Conservation (phyloP, 2,797 vertebrate species). For the Ctenosaura bakeri region DNA sequence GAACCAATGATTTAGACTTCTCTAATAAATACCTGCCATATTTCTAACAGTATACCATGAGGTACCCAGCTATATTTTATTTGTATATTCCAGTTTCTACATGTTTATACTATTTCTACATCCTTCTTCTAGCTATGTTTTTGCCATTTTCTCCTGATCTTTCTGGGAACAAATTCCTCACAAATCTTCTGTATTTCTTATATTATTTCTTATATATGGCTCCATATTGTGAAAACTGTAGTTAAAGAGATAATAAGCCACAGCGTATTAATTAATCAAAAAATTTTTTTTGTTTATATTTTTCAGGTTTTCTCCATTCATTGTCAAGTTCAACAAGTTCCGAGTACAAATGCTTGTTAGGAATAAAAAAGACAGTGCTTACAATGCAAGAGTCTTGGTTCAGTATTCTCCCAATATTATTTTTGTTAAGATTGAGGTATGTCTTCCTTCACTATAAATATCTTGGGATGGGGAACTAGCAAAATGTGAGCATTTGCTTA, state of each 20-base stretch:
- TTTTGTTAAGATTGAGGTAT: conserved; percentile 92
- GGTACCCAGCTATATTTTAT: not conserved
- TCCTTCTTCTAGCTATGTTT: not conserved
- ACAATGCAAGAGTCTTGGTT: conserved; percentile 91
- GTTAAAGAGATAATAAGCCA: not conserved
- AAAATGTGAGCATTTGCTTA: not conserved
- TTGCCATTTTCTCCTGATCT: not conserved
- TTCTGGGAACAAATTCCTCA: not conserved
- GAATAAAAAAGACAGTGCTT: conserved; percentile 93
- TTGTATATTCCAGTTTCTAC: not conserved
- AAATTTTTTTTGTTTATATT: conserved; percentile 31
- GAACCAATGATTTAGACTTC: no score
- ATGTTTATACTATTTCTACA: not conserved
- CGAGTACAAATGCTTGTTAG: conserved; percentile 83
- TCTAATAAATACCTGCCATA: not conserved
- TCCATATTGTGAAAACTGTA: not conserved
- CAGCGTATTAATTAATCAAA: not conserved
- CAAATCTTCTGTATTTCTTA: not conserved
- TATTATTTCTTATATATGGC: not conserved
- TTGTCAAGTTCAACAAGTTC: conserved; percentile 87
- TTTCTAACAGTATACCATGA: not conserved
- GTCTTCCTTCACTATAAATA: conserved; percentile 32
- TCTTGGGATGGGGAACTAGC: not conserved
- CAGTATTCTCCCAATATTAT: conserved; percentile 93
- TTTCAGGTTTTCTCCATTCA: conserved; percentile 77